phyloP scores from a whole-genome alignment of 2,113 vertebrate genomes.

The Erythrocebus patas region DNA sequence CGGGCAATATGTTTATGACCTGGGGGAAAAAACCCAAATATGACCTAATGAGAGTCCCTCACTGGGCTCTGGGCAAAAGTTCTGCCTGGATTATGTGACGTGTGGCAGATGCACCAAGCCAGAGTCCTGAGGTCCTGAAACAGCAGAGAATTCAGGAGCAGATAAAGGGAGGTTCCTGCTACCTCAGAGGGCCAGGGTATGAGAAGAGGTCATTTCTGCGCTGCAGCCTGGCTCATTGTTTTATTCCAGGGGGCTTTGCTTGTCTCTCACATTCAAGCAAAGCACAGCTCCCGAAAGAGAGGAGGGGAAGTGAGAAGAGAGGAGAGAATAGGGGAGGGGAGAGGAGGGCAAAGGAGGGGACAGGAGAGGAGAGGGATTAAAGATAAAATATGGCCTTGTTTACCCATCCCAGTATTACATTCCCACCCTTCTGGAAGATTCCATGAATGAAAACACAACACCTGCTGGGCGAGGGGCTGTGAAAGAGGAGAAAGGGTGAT shows the following conservation, averaged over 20 bases:
- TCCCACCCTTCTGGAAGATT: no score
- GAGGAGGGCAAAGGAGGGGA: no score
- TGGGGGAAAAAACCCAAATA: conserved; percentile 20
- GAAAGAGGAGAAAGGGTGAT: no score
- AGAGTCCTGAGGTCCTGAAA: not conserved
- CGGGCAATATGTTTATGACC: conserved; percentile 65
- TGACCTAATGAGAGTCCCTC: not conserved
- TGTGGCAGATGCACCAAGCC: not conserved
- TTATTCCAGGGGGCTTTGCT: conserved; percentile 78
- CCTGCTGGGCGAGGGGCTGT: no score
- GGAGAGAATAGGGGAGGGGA: no score
- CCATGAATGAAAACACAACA: no score
- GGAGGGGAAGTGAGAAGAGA: no score
- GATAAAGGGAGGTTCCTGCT: conserved; percentile 56
- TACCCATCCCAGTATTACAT: no score
- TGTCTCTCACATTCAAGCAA: no score
- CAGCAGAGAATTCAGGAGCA: not conserved
- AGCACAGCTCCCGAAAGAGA: no score
- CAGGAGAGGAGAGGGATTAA: no score
- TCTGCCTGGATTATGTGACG: conserved; percentile 2
- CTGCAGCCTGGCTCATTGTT: conserved; percentile 53
- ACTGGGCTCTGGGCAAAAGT: not conserved
- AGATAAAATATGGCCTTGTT: no score
- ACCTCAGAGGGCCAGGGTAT: conserved; percentile 65
- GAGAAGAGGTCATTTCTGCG: conserved; percentile 68